A percentile compares a stretch with the other conserved stretches of the same genome.
Evolutionary conservation across 2,113 vertebrate genomes (phyloP).

Genomic region (Loxodonta africana): DNA sequence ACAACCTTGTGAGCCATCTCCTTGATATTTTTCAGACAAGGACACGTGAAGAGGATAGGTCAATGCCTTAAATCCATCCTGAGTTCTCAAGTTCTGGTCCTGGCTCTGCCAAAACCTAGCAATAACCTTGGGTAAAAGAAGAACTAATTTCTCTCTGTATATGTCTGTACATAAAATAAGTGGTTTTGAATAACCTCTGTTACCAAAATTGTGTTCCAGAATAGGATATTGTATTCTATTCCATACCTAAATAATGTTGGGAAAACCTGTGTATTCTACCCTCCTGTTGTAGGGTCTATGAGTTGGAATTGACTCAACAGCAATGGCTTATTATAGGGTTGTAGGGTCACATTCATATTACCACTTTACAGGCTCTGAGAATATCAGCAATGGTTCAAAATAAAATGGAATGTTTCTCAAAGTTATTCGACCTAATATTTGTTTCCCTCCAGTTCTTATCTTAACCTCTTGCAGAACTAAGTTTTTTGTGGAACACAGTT

Average conservation of each 20-base stretch:
- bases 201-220: neutral
- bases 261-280: neutral
- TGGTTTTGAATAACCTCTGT: neutral
- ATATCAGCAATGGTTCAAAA: neutral
- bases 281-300: too few species aligned
- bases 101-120: neutral
- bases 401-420: neutral
- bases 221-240: neutral
- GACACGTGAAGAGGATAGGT: neutral
- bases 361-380: neutral
- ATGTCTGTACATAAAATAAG: neutral
- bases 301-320: too few species aligned
- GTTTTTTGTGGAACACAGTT: constrained; percentile 26
- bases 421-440: constrained; percentile 2
- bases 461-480: neutral
- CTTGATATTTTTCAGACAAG: neutral
- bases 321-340: too few species aligned
- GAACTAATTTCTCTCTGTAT: neutral
- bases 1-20: too few species aligned
- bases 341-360: neutral
- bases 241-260: neutral
- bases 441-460: neutral
- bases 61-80: neutral
- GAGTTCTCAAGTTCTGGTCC: constrained; percentile 25
- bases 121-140: neutral